phyloP scores from a whole-genome alignment of 2,888 invertebrate species.

The Xanthostigma xanthostigma region DNA sequence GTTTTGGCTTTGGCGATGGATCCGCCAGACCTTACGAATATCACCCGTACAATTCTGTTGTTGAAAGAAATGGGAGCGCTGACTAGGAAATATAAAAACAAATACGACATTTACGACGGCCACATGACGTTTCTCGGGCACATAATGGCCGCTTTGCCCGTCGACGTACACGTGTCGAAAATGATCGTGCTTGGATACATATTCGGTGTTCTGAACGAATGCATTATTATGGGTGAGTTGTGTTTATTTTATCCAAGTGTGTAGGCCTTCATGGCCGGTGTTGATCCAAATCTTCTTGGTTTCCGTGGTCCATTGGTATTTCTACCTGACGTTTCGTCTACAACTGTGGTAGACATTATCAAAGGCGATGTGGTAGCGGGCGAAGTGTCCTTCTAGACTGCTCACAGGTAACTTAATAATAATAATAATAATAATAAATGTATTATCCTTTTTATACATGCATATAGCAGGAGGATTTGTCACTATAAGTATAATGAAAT shows the following conservation, averaged over 20 bases:
- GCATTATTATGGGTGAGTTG: constrained; percentile 59
- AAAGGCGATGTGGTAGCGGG: no score
- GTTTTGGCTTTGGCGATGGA: constrained; percentile 73
- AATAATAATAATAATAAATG: no score
- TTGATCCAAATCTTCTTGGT: no score
- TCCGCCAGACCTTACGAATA: constrained; percentile 71
- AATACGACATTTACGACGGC: constrained; percentile 51
- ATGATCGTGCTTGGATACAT: constrained; percentile 75
- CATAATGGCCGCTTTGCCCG: constrained; percentile 67
- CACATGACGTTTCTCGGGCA: constrained; percentile 75
- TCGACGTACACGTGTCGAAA: constrained; percentile 70
- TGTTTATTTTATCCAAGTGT: not conserved
- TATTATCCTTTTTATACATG: no score
- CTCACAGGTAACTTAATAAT: no score
- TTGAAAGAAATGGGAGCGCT: constrained; percentile 82
- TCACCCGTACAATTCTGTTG: constrained; percentile 64
- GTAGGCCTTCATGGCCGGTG: no score
- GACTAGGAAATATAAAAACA: constrained; percentile 38
- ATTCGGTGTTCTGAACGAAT: constrained; percentile 70
- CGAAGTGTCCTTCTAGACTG: no score
- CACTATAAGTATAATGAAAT: no score
- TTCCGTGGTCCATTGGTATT: no score
- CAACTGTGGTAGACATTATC: no score
- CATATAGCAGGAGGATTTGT: no score
- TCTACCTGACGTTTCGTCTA: no score